phyloP scores from a whole-genome alignment of 2,797 vertebrate genomes.

The Phoeniculus purpureus region DNA sequence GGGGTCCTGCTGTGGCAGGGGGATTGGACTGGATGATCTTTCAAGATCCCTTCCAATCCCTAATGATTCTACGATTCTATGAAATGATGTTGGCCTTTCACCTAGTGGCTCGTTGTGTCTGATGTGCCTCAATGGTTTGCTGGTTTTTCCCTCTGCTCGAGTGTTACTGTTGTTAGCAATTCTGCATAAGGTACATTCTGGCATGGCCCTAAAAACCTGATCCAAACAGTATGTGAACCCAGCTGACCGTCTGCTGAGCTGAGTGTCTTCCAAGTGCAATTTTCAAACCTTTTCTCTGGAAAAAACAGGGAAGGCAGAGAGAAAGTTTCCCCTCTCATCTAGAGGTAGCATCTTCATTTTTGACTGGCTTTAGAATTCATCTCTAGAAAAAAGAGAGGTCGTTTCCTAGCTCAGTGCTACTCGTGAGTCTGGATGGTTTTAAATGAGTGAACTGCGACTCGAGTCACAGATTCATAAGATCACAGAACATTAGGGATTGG shows the following conservation, averaged over 20 bases:
- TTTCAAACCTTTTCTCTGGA: conserved; percentile 59
- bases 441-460: background rate
- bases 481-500: too few species aligned
- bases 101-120: conserved; percentile 56
- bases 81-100: conserved; percentile 69
- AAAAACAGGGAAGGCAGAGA: conserved; percentile 9
- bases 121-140: conserved; percentile 49
- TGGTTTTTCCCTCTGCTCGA: conserved; percentile 48
- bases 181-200: conserved; percentile 67
- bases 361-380: conserved; percentile 16
- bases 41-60: too few species aligned
- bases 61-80: too few species aligned
- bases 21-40: too few species aligned
- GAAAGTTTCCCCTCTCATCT: conserved; percentile 8
- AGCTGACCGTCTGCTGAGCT: conserved; percentile 67
- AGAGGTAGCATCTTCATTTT: conserved; percentile 12
- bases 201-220: conserved; percentile 52
- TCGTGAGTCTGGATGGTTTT: background rate
- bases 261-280: conserved; percentile 71
- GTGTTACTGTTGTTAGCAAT: conserved; percentile 60
- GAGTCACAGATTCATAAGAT: background rate
- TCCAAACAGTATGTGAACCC: conserved; percentile 56
- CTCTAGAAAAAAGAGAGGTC: background rate
- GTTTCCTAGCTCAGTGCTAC: background rate
- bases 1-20: too few species aligned